Conservation (phyloP, 2,113 vertebrate species). For the Oxyruncus cristatus region DNA sequence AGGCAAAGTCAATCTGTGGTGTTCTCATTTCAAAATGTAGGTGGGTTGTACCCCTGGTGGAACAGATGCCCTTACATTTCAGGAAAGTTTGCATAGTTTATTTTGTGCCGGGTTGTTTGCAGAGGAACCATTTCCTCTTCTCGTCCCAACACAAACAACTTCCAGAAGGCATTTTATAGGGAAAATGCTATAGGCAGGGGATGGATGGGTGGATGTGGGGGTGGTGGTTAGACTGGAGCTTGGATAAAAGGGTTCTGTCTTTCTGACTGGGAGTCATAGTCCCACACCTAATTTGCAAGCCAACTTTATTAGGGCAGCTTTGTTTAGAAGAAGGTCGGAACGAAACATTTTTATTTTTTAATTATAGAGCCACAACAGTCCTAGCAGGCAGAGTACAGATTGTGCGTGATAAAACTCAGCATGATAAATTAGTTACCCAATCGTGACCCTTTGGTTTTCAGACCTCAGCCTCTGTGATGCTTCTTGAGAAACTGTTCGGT, state of each 20-base stretch:
- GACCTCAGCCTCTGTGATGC: neutral
- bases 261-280: neutral
- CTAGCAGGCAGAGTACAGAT: neutral
- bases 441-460: neutral
- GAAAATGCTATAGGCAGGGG: neutral
- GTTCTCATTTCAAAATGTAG: neutral
- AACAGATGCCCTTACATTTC: neutral
- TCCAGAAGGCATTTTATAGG: neutral
- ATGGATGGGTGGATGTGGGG: neutral
- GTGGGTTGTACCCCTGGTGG: neutral
- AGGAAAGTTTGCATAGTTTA: neutral
- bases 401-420: neutral
- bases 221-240: neutral
- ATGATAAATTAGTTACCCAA: neutral
- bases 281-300: neutral
- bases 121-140: neutral
- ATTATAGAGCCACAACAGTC: neutral
- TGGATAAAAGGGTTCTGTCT: slow-evolving; percentile 14
- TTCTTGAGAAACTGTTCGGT: neutral
- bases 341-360: neutral
- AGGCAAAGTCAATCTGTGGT: neutral
- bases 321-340: slow-evolving; percentile 25
- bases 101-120: neutral
- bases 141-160: neutral
- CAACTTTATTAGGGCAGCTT: neutral